Evolutionary conservation across 2,113 vertebrate genomes (phyloP).

Genomic region (human (Homo sapiens)): DNA sequence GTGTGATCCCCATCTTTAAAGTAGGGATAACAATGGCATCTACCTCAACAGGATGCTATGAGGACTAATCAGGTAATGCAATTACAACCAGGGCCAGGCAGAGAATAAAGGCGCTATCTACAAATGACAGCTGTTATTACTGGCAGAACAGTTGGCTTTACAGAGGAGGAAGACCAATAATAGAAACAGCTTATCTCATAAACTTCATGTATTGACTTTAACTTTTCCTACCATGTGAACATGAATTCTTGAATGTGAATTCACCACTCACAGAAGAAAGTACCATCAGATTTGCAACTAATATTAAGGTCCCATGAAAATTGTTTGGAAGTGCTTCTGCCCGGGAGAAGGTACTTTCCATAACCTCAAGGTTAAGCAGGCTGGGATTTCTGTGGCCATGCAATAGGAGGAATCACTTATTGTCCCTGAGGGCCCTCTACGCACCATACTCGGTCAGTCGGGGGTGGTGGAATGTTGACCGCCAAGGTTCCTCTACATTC

Average conservation of each 20-base stretch:
- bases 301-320: not conserved
- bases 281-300: not conserved
- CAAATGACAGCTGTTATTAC: not conserved
- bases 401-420: not conserved
- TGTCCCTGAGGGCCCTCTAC: conserved; percentile 14
- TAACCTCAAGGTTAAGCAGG: not conserved
- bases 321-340: not conserved
- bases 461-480: conserved; percentile 98
- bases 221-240: not conserved
- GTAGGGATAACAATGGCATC: not conserved
- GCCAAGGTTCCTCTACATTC: conserved; percentile 94
- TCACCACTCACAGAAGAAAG: not conserved
- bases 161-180: not conserved
- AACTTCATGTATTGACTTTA: not conserved
- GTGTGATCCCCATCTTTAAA: not conserved
- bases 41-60: not conserved
- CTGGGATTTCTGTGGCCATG: not conserved
- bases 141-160: not conserved
- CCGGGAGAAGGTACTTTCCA: not conserved
- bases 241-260: not conserved
- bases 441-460: conserved; percentile 98
- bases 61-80: not conserved
- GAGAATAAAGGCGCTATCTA: not conserved
- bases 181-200: not conserved
- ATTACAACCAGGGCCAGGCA: not conserved